A percentile compares a stretch with the other conserved stretches of the same genome.
Conservation (phyloP, 2,888 invertebrate species). For the Actias luna region DNA sequence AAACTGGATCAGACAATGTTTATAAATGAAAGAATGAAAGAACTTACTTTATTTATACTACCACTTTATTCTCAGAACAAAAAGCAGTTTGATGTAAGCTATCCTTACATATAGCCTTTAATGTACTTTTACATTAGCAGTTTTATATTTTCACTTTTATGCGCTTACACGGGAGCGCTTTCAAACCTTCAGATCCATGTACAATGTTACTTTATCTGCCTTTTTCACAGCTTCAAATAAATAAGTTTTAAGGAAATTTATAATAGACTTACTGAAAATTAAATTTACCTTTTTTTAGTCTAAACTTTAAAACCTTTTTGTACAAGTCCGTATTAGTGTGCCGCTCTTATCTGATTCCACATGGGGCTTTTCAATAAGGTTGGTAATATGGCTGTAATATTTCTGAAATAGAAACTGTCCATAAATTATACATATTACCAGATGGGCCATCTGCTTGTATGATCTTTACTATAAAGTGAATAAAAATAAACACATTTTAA, state of each 20-base stretch:
- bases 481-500: no score
- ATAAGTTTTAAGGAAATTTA: background rate
- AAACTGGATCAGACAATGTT: constrained; percentile 4
- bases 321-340: no score
- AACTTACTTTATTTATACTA: background rate
- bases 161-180: background rate
- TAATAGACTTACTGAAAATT: background rate
- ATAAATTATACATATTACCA: no score
- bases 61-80: constrained; percentile 2
- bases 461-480: no score
- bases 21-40: background rate
- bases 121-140: constrained; percentile 8
- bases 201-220: background rate
- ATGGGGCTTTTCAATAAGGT: no score
- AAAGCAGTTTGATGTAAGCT: constrained; percentile 11
- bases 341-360: no score
- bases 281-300: no score
- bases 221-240: background rate
- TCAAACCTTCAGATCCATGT: background rate
- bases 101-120: constrained; percentile 1
- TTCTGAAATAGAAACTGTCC: no score
- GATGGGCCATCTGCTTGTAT: no score
- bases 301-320: no score
- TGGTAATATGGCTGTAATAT: no score
- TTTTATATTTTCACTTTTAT: constrained; percentile 11